phyloP scores from a whole-genome alignment of 2,113 vertebrate genomes.

The Galemys pyrenaicus region DNA sequence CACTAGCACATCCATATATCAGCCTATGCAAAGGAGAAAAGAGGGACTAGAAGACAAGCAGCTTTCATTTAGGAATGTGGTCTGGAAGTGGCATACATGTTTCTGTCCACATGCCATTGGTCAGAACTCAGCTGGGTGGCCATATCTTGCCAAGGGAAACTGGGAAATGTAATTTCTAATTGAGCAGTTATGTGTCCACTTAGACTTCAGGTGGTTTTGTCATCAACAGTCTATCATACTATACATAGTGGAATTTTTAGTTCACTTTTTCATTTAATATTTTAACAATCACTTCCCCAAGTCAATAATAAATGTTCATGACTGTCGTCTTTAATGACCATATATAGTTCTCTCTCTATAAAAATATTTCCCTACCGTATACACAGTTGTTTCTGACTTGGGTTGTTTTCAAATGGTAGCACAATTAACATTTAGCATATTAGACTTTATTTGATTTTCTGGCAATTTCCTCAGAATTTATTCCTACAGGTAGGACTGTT shows the following conservation, averaged over 20 bases:
- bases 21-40: background rate
- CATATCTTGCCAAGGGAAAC: background rate
- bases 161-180: background rate
- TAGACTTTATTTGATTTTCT: slow-evolving; percentile 12
- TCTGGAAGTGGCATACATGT: background rate
- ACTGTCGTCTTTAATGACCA: background rate
- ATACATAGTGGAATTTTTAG: background rate
- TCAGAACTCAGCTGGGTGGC: background rate
- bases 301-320: background rate
- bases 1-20: background rate
- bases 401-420: background rate
- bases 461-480: background rate
- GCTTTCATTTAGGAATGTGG: background rate
- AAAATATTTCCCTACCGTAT: background rate
- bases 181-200: background rate
- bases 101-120: background rate
- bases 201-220: background rate
- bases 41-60: background rate
- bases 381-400: background rate
- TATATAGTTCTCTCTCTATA: background rate
- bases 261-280: background rate
- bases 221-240: background rate
- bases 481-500: background rate
- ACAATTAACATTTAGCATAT: background rate
- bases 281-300: background rate